These are phyloP conservation scores for Perithous albicinctus DNA, from an alignment of 2,888 invertebrate genomes.

Conservation along the genomic window DNA sequence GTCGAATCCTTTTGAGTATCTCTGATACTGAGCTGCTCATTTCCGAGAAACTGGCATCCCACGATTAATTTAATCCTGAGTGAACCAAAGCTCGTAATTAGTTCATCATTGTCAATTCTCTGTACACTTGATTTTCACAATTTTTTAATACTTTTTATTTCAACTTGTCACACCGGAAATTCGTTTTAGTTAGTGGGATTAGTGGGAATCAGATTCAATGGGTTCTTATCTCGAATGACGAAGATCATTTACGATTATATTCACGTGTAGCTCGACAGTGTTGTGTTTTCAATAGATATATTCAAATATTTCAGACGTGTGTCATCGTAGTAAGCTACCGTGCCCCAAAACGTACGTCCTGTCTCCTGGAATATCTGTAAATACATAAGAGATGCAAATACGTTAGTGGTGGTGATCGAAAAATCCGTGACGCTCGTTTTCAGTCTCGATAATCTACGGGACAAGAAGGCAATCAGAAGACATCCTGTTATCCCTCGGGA, in stretches of 20 bases:
- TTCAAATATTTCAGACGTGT: conserved; percentile 55
- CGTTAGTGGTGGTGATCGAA: conserved; percentile 28
- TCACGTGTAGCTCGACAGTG: conserved; percentile 24
- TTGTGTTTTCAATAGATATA: conserved; percentile 27
- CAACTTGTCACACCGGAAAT: conserved; percentile 36
- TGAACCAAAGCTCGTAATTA: conserved; percentile 20
- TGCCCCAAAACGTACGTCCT: conserved; percentile 35
- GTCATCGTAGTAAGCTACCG: conserved; percentile 53
- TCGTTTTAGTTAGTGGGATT: conserved; percentile 7
- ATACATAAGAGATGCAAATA: conserved; percentile 60
- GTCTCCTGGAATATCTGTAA: conserved; percentile 22
- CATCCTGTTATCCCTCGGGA: conserved; percentile 81
- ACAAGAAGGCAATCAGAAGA: conserved; percentile 81
- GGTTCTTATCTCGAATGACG: conserved; percentile 1
- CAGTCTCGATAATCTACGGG: conserved; percentile 75
- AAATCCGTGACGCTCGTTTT: conserved; percentile 47
- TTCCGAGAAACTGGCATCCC: no score
- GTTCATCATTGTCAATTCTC: no score
- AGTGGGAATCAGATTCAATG: neutral
- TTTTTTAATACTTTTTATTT: no score
- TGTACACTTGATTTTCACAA: no score
- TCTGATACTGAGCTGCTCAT: conserved; percentile 23
- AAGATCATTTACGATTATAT: conserved; percentile 33
- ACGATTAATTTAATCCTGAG: no score
- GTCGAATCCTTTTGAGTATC: conserved; percentile 40